A percentile compares a stretch with the other conserved stretches of the same genome.
Conservation (phyloP, 1,140 invertebrate species). For the Cephus cinctus region DNA sequence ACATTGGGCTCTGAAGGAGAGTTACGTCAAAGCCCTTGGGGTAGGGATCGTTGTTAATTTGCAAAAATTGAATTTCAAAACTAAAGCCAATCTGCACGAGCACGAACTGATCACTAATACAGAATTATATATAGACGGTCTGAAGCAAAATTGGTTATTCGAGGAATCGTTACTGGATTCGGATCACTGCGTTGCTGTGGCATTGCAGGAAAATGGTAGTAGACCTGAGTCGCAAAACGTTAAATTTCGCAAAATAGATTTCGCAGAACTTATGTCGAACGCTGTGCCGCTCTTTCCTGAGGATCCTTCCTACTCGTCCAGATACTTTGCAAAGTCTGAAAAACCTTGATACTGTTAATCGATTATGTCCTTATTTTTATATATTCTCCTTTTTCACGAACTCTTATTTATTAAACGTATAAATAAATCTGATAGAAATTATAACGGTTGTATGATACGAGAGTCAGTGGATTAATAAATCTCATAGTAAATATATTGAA, state of each 20-base stretch:
- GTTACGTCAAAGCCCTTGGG: conserved; percentile 89
- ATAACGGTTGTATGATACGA: too few relatives aligned
- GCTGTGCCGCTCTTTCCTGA: conserved; percentile 53
- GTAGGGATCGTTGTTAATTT: conserved; percentile 81
- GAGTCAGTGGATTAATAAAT: too few relatives aligned
- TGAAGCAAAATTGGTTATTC: conserved; percentile 73
- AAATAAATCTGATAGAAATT: too few relatives aligned
- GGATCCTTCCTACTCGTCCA: too few relatives aligned
- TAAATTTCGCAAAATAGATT: conserved; percentile 54
- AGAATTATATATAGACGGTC: conserved; percentile 64
- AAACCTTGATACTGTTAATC: too few relatives aligned
- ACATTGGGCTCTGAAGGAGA: conserved; percentile 94
- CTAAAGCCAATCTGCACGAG: conserved; percentile 56
- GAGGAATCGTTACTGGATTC: conserved; percentile 83
- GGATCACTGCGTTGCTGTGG: conserved; percentile 80
- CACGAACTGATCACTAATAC: conserved; percentile 65
- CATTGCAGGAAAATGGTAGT: conserved; percentile 47
- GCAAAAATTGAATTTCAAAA: conserved; percentile 71
- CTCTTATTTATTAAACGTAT: too few relatives aligned
- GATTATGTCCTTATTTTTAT: too few relatives aligned
- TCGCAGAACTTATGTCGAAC: conserved; percentile 60
- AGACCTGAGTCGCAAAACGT: conserved; percentile 11
- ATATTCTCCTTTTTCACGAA: too few relatives aligned
- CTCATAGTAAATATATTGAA: too few relatives aligned
- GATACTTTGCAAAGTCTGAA: not conserved